These are phyloP conservation scores for Tuta absoluta DNA, from an alignment of 2,888 invertebrate genomes.

Conservation along the genomic window DNA sequence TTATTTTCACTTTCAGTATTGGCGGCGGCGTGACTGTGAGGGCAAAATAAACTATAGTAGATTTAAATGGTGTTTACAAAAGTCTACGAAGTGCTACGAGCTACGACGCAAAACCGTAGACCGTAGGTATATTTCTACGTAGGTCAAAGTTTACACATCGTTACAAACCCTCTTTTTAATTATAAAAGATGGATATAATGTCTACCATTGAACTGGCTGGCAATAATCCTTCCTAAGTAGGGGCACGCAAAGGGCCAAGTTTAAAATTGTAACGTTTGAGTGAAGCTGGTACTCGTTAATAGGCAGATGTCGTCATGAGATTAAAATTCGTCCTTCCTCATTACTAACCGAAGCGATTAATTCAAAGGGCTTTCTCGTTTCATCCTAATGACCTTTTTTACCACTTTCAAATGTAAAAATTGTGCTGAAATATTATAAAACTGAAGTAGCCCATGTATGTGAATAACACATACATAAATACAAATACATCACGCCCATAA, in stretches of 20 bases:
- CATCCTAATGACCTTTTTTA: neutral
- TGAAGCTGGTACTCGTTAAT: neutral
- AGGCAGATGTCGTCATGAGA: slow-evolving; percentile 7
- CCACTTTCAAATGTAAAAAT: neutral
- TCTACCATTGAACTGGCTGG: slow-evolving; percentile 4
- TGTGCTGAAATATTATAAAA: neutral
- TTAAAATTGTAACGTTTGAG: slow-evolving; percentile 10
- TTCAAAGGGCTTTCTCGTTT: neutral
- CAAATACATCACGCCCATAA: too few species aligned
- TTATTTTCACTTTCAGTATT: too few species aligned
- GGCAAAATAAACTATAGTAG: too few species aligned
- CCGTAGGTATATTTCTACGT: too few species aligned
- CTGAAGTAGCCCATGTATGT: too few species aligned
- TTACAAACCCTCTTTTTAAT: neutral
- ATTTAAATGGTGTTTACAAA: too few species aligned
- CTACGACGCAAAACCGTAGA: too few species aligned
- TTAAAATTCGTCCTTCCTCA: slow-evolving; percentile 1
- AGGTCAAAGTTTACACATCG: neutral
- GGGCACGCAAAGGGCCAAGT: slow-evolving; percentile 10
- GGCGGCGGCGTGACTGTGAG: too few species aligned
- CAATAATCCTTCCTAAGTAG: slow-evolving; percentile 8
- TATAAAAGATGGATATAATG: slow-evolving; percentile 1
- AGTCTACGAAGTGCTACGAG: too few species aligned
- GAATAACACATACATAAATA: too few species aligned
- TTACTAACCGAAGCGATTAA: slow-evolving; percentile 6